A percentile compares a stretch with the other conserved stretches of the same genome.
phyloP scores from a whole-genome alignment of 2,888 invertebrate genomes.

The Troglohyphantes excavatus region DNA sequence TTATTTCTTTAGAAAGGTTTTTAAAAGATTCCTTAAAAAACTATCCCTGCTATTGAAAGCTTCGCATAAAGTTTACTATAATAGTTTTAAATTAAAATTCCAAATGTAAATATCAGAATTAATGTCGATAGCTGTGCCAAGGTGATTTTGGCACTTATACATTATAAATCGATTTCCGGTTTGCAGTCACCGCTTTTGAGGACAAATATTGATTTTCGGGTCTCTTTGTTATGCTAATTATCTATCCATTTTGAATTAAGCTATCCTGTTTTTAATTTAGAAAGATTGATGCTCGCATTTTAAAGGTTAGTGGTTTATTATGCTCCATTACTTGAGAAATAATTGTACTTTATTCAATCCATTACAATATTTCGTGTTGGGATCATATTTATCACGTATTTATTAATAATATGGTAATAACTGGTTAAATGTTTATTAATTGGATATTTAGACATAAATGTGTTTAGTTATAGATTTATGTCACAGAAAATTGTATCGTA shows the following conservation, averaged over 20 bases:
- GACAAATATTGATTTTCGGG: conserved; percentile 50
- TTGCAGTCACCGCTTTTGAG: background rate
- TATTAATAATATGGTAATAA: too few species aligned
- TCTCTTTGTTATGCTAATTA: conserved; percentile 62
- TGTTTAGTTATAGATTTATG: too few species aligned
- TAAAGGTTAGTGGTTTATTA: conserved; percentile 6
- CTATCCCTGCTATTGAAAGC: conserved; percentile 32
- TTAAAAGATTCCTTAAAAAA: too few species aligned
- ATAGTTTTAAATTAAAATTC: conserved; percentile 24
- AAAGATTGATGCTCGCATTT: conserved; percentile 34
- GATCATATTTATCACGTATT: too few species aligned
- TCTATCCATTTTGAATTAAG: conserved; percentile 51
- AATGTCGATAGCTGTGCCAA: conserved; percentile 56
- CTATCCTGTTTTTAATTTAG: conserved; percentile 46
- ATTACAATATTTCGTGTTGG: too few species aligned
- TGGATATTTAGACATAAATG: too few species aligned
- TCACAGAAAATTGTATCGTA: too few species aligned
- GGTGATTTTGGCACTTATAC: conserved; percentile 41
- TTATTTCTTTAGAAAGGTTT: too few species aligned
- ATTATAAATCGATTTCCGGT: conserved; percentile 24
- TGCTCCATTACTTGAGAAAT: background rate
- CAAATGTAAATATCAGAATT: conserved; percentile 36
- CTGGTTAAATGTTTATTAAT: too few species aligned
- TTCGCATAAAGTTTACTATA: conserved; percentile 35
- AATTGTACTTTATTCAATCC: background rate